Percentiles rank a stretch among this genome's conserved stretches.
Evolutionary conservation across 2,113 vertebrate species (phyloP).

Genomic region (Conger conger): DNA sequence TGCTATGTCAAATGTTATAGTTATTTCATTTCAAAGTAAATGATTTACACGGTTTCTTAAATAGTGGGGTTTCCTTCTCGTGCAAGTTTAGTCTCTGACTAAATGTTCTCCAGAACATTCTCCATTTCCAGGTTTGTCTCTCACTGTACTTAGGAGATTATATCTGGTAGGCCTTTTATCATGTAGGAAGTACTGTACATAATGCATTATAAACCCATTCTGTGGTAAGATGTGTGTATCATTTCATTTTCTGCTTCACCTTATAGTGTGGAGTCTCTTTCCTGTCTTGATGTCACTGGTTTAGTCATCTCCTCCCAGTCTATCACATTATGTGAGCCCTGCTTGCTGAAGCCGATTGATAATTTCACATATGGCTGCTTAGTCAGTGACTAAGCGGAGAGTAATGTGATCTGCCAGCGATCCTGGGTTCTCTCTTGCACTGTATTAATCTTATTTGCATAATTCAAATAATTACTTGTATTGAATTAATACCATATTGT

Average conservation of each 20-base stretch:
- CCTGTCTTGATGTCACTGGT: background rate
- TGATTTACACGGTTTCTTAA: background rate
- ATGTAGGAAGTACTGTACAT: background rate
- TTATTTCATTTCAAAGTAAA: background rate
- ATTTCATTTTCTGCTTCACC: background rate
- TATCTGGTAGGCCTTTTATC: background rate
- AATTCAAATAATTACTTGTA: background rate
- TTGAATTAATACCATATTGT: background rate
- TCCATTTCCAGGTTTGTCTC: background rate
- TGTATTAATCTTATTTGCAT: background rate
- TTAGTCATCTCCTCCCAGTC: background rate
- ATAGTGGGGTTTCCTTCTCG: background rate
- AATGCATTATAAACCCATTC: background rate
- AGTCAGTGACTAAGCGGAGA: background rate
- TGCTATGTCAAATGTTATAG: background rate
- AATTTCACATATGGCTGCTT: background rate
- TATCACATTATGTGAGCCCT: background rate
- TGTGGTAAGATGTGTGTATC: background rate
- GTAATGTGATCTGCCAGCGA: background rate
- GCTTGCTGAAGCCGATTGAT: background rate
- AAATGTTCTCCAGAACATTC: too few relatives aligned
- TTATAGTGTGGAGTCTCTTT: background rate
- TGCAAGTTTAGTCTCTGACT: background rate
- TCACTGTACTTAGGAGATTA: background rate
- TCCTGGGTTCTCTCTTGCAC: background rate